Conservation (phyloP, 2,113 vertebrate genomes). For the Conger conger region DNA sequence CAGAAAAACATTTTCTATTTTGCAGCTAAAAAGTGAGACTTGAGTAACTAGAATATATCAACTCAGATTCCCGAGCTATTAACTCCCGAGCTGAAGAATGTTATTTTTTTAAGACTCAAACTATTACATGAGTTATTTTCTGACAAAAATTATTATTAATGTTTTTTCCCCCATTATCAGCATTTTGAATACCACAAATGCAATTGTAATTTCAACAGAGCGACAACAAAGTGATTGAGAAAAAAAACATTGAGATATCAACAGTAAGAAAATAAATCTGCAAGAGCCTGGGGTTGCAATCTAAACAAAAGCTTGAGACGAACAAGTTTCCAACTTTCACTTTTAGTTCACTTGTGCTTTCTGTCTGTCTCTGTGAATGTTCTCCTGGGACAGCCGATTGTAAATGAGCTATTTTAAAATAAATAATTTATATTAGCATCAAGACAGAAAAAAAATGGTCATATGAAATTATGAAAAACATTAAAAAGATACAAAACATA, state of each 20-base stretch:
- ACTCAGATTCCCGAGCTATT: neutral
- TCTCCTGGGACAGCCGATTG: constrained; percentile 10
- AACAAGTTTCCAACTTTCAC: neutral
- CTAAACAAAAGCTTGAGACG: constrained; percentile 19
- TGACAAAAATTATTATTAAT: neutral
- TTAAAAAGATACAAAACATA: neutral
- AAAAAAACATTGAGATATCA: neutral
- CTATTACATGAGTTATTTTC: neutral
- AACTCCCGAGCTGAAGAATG: neutral
- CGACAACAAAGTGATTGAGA: neutral
- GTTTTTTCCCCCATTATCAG: neutral
- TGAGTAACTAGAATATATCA: neutral
- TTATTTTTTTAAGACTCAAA: neutral
- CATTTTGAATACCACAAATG: neutral
- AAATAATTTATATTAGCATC: constrained; percentile 12
- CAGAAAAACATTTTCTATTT: neutral
- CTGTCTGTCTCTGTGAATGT: constrained; percentile 6
- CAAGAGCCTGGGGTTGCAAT: neutral
- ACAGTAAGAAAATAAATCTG: neutral
- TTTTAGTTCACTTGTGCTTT: neutral
- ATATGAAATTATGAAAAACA: neutral
- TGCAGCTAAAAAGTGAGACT: neutral
- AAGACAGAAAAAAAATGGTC: constrained; percentile 13
- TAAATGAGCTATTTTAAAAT: constrained; percentile 24
- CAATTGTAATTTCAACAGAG: neutral